Base-by-base conservation (phyloP, 30 jellyfish, hydroid and myxozoan species). In the Mastigias papua region DNA sequence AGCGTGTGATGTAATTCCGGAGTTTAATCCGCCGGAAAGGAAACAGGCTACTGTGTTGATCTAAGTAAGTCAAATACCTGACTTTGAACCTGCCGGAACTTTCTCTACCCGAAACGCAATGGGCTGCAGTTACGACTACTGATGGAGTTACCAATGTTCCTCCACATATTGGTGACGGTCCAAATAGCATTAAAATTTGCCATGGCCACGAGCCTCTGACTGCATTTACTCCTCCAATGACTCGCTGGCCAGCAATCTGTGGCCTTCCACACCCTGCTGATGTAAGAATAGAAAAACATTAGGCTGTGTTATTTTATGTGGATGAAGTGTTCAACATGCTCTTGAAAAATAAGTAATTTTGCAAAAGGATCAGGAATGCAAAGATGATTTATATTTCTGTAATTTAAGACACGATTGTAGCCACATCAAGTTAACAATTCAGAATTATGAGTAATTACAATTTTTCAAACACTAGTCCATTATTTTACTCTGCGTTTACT, bases 181-280 rank as follows among this genome's bases (percentile, higher is more conserved):
- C 30, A 57, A 37, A 51, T 5, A 81, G 34, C 66, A 91, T 78
- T 50, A 91, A 51, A 20, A 91, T 78, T 73, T 91, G 98, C 98
- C 98, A 91, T 1, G 98, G 98, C 98, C 98, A 91, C 11, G 96
- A 86, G 19, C 98, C 98, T 22, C 83, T 80, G 21, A 27, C 65
- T 6, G 96, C 98, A 64, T 86, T 75, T 5, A 54, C 87, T 5
- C 98, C 98, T 25, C 81, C 75, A 22, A 91, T 86, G 23, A 91
- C 96, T 0, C 98, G 89, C 15, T 73, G 46, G 0, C n/a, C 35
- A n/a, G 88, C 80, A 13, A 83, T 64, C 60, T 58, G 35, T 10
- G 97, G 78, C 62, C 71, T 71, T 15, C 97, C 97, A 46, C 97
- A 90, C n/a, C 28, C 48, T 31, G 88, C 92, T 72, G 62, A 1